These are phyloP conservation scores for Lutjanus argentimaculatus DNA, from an alignment of 2,797 vertebrate species.

Conservation along the genomic window DNA sequence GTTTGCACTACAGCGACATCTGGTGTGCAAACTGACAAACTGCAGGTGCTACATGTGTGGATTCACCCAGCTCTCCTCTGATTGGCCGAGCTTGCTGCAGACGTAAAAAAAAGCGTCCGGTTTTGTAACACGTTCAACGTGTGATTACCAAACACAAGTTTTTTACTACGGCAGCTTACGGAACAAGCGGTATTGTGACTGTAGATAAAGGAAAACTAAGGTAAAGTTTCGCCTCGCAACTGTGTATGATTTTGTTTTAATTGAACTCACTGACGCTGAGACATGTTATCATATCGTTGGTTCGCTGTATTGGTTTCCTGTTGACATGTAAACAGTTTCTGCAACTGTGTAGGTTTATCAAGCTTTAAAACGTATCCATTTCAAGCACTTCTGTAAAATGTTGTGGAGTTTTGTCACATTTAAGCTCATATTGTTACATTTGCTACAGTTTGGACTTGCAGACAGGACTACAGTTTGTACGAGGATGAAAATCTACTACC, in stretches of 20 bases:
- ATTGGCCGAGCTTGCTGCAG: slow-evolving; percentile 48
- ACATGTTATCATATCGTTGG: not conserved
- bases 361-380: not conserved
- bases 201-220: accelerated
- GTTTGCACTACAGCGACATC: slow-evolving; percentile 11
- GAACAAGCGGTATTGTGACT: accelerated
- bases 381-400: not conserved
- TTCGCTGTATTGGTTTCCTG: not conserved
- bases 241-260: not conserved
- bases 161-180: too few species aligned
- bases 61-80: slow-evolving; percentile 3
- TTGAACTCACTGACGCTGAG: not conserved
- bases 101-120: slow-evolving; percentile 29
- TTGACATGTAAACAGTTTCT: not conserved
- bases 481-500: not conserved
- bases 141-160: slow-evolving; percentile 58
- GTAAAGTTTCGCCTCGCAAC: not conserved
- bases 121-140: slow-evolving; percentile 58
- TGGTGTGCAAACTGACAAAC: slow-evolving; percentile 4
- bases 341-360: not conserved
- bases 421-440: not conserved
- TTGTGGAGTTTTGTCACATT: too few species aligned
- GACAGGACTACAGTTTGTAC: not conserved
- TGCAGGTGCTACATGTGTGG: not conserved
- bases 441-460: not conserved